Percentiles rank a stretch among this genome's conserved stretches.
These are phyloP conservation scores for Acestrorhynchus altus DNA, from an alignment of 2,797 vertebrate species.

Conservation along the genomic window DNA sequence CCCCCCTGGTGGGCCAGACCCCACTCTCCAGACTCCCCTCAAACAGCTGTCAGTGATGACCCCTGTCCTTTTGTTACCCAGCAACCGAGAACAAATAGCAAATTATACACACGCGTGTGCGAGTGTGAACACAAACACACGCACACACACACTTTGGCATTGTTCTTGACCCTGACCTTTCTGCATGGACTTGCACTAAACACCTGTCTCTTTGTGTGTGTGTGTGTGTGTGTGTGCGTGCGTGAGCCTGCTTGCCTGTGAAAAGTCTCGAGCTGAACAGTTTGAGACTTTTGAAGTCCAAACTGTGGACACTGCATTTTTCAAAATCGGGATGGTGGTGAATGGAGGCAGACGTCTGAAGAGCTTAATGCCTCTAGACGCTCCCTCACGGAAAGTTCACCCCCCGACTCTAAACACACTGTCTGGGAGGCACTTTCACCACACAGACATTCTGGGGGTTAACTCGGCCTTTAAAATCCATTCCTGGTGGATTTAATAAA, in stretches of 20 bases:
- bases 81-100: constrained; percentile 53
- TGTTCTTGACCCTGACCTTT: constrained; percentile 57
- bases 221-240: constrained; percentile 4
- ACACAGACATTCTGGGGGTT: no score
- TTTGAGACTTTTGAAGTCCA: background rate
- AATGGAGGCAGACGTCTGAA: no score
- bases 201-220: constrained; percentile 47
- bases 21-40: constrained; percentile 21
- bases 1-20: background rate
- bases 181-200: constrained; percentile 17
- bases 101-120: constrained; percentile 30
- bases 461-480: no score
- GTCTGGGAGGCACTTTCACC: no score
- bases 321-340: no score
- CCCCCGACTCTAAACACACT: no score
- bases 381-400: no score
- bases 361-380: no score
- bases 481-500: no score
- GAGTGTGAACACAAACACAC: constrained; percentile 27
- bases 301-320: no score
- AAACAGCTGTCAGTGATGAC: constrained; percentile 62
- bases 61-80: constrained; percentile 30
- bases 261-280: constrained; percentile 9
- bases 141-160: constrained; percentile 29
- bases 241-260: background rate